A percentile compares a stretch with the other conserved stretches of the same genome.
Evolutionary conservation across 2,888 invertebrate species (phyloP).

Genomic region (Thyatira batis): DNA sequence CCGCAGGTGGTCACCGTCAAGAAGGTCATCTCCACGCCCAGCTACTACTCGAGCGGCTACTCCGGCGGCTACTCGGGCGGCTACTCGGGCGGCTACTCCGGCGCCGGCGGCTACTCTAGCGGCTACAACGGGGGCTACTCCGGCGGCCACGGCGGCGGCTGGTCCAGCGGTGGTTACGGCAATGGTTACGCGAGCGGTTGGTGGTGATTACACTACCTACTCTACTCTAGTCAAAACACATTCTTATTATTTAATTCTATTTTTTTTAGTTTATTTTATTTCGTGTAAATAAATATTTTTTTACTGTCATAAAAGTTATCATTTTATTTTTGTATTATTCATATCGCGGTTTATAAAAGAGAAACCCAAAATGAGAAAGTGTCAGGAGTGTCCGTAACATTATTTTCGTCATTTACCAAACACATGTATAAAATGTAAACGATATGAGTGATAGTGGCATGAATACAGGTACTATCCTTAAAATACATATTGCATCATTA

Average conservation of each 20-base stretch:
- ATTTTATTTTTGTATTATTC: too few relatives aligned
- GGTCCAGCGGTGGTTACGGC: not conserved
- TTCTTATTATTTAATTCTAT: not conserved
- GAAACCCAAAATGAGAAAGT: too few relatives aligned
- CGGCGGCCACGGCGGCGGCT: not conserved
- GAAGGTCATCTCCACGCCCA: constrained; percentile 40
- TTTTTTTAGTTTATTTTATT: not conserved
- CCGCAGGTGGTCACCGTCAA: constrained; percentile 56
- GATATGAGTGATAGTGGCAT: too few relatives aligned
- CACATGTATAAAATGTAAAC: too few relatives aligned
- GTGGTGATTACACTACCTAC: not conserved
- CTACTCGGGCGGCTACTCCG: not conserved
- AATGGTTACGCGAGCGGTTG: not conserved
- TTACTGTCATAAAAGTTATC: too few relatives aligned
- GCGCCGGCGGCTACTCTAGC: constrained; percentile 5
- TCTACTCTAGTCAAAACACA: not conserved
- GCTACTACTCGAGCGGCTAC: constrained; percentile 25
- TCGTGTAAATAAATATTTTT: not conserved
- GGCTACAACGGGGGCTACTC: not conserved
- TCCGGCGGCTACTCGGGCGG: constrained; percentile 14
- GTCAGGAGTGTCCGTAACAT: too few relatives aligned
- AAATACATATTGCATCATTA: too few relatives aligned
- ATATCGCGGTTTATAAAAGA: too few relatives aligned
- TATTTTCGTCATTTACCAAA: too few relatives aligned
- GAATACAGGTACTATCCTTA: too few relatives aligned